Conservation (phyloP, 2,797 vertebrate genomes). For the Rhinoraja longicauda region DNA sequence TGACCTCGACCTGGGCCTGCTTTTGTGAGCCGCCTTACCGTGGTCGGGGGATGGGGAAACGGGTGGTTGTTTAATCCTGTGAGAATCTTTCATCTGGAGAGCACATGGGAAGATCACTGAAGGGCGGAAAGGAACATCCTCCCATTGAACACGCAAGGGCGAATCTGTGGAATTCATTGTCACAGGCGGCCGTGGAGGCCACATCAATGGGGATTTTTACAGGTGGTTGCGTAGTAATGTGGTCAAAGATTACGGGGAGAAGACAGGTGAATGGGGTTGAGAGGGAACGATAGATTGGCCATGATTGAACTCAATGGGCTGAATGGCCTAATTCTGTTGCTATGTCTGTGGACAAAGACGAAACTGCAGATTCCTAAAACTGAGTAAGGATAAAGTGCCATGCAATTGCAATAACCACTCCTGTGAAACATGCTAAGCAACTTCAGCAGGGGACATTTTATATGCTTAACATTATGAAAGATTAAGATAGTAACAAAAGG, state of each 20-base stretch:
- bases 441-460: no score
- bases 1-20: conserved; percentile 50
- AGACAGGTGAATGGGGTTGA: no score
- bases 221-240: no score
- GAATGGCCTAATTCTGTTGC: no score
- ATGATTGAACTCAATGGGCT: no score
- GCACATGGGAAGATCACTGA: background rate
- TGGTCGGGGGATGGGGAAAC: conserved; percentile 47
- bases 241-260: no score
- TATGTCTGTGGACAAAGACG: background rate
- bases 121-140: background rate
- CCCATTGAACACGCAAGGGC: background rate
- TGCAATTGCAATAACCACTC: background rate
- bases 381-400: background rate
- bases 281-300: no score
- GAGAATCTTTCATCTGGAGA: conserved; percentile 58
- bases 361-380: conserved; percentile 2
- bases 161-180: no score
- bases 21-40: conserved; percentile 45
- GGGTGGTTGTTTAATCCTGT: conserved; percentile 47
- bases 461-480: background rate
- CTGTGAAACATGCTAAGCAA: background rate
- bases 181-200: no score
- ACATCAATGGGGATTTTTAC: no score
- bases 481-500: background rate